Conservation (phyloP, 1,140 invertebrate species). For the Manduca sexta region DNA sequence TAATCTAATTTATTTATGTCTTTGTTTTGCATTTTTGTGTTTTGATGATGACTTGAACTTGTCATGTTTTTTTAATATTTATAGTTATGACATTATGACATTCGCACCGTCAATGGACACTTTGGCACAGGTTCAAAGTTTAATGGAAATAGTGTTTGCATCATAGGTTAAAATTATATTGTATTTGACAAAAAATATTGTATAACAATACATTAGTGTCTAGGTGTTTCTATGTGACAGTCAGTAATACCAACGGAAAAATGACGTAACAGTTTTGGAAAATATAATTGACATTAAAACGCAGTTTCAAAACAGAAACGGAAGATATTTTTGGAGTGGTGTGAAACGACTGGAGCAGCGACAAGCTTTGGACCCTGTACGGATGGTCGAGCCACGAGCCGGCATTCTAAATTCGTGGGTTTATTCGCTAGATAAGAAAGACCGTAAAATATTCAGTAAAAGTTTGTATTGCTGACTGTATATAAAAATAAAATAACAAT, state of each 20-base stretch:
- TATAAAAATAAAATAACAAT: not conserved
- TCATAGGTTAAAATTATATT: not conserved
- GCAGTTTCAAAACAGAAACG: no score
- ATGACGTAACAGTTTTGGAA: no score
- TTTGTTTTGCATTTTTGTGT: slow-evolving; percentile 37
- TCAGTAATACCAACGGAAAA: slow-evolving; percentile 5
- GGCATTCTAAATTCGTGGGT: no score
- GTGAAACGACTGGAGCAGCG: no score
- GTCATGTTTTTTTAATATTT: slow-evolving; percentile 6
- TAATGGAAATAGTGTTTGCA: not conserved
- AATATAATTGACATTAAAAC: no score
- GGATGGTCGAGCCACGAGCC: no score
- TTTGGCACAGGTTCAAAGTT: slow-evolving; percentile 13
- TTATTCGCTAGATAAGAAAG: no score
- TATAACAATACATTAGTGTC: not conserved
- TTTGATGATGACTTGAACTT: slow-evolving; percentile 15
- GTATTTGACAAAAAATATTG: slow-evolving; percentile 1
- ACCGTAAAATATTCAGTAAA: no score
- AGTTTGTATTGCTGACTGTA: not conserved
- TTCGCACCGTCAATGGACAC: slow-evolving; percentile 7
- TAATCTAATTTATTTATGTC: slow-evolving; percentile 15
- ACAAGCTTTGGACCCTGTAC: no score
- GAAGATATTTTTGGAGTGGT: no score
- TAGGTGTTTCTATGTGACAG: slow-evolving; percentile 4
- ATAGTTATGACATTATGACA: slow-evolving; percentile 11